Evolutionary conservation across 2,888 invertebrate genomes (phyloP), one percentile per base, ranked within the genome.

Genomic region (Synanthedon tipuliformis): DNA sequence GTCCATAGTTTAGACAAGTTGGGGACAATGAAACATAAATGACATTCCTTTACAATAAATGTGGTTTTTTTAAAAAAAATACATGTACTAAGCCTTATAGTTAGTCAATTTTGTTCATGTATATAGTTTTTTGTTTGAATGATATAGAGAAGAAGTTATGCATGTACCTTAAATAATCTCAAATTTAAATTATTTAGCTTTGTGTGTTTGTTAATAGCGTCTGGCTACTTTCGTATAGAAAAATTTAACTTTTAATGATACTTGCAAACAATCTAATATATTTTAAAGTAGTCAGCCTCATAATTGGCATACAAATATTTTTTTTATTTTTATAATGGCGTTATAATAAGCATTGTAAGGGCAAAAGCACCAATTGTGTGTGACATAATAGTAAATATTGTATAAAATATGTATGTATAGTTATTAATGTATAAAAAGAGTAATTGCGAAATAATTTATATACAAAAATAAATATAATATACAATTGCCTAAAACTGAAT

Each of bases 101-200:
- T 34, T 10, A 34, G 34, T 34, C 34, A 34, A 34, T 10, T 34
- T 34, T 34, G 34, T 34, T 34, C 5, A 34, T 34, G 34, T 34
- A 34, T 23, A 23, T 34, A 10, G 34, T 34, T 34, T 34, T 8
- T 8, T 34, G 10, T 34, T 34, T 34, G 34, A 34, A 34, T 34
- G 8, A 34, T 34, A 57, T 76, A 75, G 69, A 52, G 64, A 65
- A 63, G 34, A 34, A 34, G 34, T 34, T 48, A 69, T 71, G 63
- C 58, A 65, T 77, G 75, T 84, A 83, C 81, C 81, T 82, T 78
- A 60, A 77, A 81, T 80, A 83, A 86, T 85, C 83, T 86, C 85
- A 83, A 72, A 71, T 80, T 80, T 71, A 64, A 62, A 77, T 71
- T 63, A 65, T 62, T 45, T 51, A 51, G 12, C 51, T 45, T n/a